These are phyloP conservation scores for Abramis brama DNA, from an alignment of 2,113 vertebrate species.

Conservation along the genomic window DNA sequence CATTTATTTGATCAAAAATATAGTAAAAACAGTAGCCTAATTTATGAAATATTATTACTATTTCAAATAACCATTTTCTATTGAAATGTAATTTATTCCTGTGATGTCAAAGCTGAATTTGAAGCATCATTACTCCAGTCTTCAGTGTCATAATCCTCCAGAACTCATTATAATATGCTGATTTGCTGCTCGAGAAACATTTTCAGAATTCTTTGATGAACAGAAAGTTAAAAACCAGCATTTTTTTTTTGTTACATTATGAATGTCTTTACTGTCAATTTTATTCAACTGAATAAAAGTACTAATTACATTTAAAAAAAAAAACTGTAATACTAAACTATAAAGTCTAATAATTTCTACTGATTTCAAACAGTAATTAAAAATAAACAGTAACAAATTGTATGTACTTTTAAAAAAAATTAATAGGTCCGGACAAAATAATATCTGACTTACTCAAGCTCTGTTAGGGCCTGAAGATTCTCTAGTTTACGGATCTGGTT, in stretches of 20 bases:
- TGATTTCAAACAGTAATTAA: background rate
- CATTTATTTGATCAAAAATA: no score
- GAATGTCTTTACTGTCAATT: no score
- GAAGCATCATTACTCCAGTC: background rate
- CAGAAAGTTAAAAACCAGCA: no score
- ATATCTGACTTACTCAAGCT: constrained; percentile 87
- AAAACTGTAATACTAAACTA: no score
- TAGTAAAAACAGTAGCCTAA: no score
- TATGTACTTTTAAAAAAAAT: background rate
- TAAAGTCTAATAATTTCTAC: no score
- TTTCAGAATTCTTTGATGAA: no score
- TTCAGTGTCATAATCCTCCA: background rate
- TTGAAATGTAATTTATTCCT: background rate
- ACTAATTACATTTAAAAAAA: no score
- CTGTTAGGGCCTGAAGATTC: constrained; percentile 86
- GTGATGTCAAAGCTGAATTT: background rate
- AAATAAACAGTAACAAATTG: background rate
- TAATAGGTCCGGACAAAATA: background rate
- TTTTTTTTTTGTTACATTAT: no score
- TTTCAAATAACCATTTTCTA: background rate
- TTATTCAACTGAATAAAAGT: no score
- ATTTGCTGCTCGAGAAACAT: background rate
- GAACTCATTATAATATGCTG: background rate
- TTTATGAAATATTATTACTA: background rate
- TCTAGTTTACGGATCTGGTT: constrained; percentile 95